These are phyloP conservation scores for Octopus sinensis DNA, from an alignment of 1,140 invertebrate genomes.

Conservation along the genomic window DNA sequence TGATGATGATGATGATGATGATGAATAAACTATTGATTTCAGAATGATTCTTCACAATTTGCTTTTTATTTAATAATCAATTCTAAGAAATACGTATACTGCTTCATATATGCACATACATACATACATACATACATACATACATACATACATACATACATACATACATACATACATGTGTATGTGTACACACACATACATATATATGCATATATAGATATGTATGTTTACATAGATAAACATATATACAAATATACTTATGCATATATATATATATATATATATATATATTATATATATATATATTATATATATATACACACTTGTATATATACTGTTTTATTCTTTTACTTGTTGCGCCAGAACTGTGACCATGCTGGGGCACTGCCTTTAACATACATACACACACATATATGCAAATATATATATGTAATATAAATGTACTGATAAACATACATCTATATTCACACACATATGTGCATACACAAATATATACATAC, in stretches of 20 bases:
- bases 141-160: not conserved
- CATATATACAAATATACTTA: not conserved
- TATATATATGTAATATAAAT: not conserved
- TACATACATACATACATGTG: not conserved
- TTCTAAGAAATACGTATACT: too few relatives aligned
- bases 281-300: not conserved
- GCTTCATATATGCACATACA: not conserved
- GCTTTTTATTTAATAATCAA: too few relatives aligned
- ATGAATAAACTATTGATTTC: too few relatives aligned
- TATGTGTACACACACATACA: not conserved
- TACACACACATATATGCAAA: not conserved
- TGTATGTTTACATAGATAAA: not conserved
- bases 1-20: too few relatives aligned
- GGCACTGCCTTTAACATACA: not conserved
- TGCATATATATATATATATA: not conserved
- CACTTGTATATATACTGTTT: not conserved
- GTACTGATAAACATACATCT: not conserved
- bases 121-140: not conserved
- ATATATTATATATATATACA: not conserved
- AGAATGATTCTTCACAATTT: too few relatives aligned
- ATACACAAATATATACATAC: too few relatives aligned
- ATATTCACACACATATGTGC: too few relatives aligned
- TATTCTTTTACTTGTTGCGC: not conserved
- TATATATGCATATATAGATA: not conserved
- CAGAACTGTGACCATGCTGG: not conserved